These are phyloP conservation scores for Peribatodes rhomboidaria DNA, from an alignment of 2,888 invertebrate species.

Conservation along the genomic window DNA sequence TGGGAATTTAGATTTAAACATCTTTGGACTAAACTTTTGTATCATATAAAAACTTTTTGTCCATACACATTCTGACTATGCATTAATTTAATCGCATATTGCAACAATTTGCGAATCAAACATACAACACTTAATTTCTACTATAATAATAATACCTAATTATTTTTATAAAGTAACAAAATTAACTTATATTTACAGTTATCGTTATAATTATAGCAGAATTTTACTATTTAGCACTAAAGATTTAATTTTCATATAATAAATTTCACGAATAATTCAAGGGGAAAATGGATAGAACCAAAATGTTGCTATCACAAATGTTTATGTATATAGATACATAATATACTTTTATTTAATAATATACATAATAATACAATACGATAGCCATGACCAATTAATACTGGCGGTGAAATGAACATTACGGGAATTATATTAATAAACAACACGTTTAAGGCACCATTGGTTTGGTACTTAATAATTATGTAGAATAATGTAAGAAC, in stretches of 20 bases:
- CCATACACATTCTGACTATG: slow-evolving; percentile 80
- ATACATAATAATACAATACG: slow-evolving; percentile 25
- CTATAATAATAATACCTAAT: slow-evolving; percentile 85
- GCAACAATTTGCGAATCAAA: slow-evolving; percentile 85
- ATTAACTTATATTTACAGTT: slow-evolving; percentile 87
- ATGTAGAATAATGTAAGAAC: slow-evolving; percentile 51
- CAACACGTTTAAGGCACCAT: slow-evolving; percentile 77
- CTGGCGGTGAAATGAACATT: slow-evolving; percentile 44
- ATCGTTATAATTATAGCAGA: slow-evolving; percentile 83
- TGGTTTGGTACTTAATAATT: slow-evolving; percentile 65
- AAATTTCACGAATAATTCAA: slow-evolving; percentile 27
- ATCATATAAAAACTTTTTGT: slow-evolving; percentile 71
- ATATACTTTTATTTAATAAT: slow-evolving; percentile 4
- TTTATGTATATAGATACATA: slow-evolving; percentile 12
- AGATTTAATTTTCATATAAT: slow-evolving; percentile 62
- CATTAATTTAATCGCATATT: slow-evolving; percentile 83
- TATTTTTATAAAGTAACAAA: slow-evolving; percentile 84
- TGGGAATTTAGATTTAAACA: slow-evolving; percentile 80
- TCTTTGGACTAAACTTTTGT: slow-evolving; percentile 81
- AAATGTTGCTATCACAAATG: slow-evolving; percentile 32
- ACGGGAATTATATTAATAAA: slow-evolving; percentile 50
- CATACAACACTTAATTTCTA: slow-evolving; percentile 85
- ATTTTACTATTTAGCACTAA: slow-evolving; percentile 82
- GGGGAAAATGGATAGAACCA: slow-evolving; percentile 27
- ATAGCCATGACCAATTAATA: slow-evolving; percentile 43